phyloP scores from a whole-genome alignment of 2,113 vertebrate species.

The Bubo scandiacus region DNA sequence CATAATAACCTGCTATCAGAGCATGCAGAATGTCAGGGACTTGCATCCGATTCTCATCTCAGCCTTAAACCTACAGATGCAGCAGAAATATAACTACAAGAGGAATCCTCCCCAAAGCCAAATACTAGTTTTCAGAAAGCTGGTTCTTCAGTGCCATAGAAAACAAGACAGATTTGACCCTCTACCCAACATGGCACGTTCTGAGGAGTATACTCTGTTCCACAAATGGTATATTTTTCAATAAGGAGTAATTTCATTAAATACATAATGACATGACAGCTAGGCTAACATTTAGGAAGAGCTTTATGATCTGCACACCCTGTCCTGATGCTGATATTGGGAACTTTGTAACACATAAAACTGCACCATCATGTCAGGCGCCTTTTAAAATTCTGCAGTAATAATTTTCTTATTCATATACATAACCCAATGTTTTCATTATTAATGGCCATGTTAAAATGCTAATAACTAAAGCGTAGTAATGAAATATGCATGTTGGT shows the following conservation, averaged over 20 bases:
- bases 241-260: background rate
- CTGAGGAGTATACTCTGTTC: background rate
- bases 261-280: background rate
- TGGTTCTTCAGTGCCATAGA: background rate
- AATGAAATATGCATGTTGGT: slow-evolving; percentile 11
- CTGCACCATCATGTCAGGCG: rapidly evolving
- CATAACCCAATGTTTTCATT: background rate
- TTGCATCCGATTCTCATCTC: background rate
- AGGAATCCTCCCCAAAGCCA: background rate
- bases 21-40: background rate
- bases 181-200: background rate
- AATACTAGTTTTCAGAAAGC: background rate
- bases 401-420: background rate
- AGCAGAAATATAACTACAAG: background rate
- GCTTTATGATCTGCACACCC: background rate
- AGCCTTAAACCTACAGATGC: background rate
- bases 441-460: background rate
- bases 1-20: background rate
- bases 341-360: background rate
- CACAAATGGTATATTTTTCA: background rate
- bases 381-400: background rate
- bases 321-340: background rate
- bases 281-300: background rate
- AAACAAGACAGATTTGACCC: background rate
- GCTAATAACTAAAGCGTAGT: background rate